Base-by-base conservation (phyloP, 2,113 vertebrate species). In the Pseudois nayaur region DNA sequence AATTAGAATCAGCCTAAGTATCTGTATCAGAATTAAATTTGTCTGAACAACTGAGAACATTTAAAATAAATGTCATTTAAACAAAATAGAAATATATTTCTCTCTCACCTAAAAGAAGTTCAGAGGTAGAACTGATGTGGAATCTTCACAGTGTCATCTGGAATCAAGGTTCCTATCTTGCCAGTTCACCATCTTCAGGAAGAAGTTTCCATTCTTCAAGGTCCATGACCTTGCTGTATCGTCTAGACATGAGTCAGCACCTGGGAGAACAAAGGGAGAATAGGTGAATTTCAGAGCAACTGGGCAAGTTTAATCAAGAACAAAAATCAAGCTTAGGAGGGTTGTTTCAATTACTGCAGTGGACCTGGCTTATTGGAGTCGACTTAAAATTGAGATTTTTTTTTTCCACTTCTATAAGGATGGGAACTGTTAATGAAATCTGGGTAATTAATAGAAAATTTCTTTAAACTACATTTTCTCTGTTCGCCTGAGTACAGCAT, bases 391-490 rank as follows among this genome's bases (percentile, higher is more conserved):
- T 85, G 59, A 79, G 25, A 78, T 33, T 85, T 88, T 96, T 64
- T 78, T 43, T 89, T 2, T 1, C 43, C 6, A 86, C 17, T 64
- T 94, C 79, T 86, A 7, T 50, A 50, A n/a, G 45, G 21, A 89
- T 89, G 16, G 23, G 3, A 76, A 59, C 55, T 84, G 57, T 27
- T 86, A 25, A 71, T 54, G 50, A 85, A 86, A 92, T 86, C 29
- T 62, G 23, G 9, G 36, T 52, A 67, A 91, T 57, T 60, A 92
- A 76, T 10, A 55, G 25, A 86, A 97, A 85, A 74, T 55, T n/a
- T 74, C 15, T 82, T 94, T 91, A 95, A 95, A 87, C 27, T 67
- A 33, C 17, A 94, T 92, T 89, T 94, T 85, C n/a, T 82, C 52
- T 83, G 57, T 84, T 89, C n/a, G 79, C 50, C 78, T 85, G 7